Base-by-base conservation (phyloP, 1,140 invertebrate species). In the Oryctes rhinoceros region DNA sequence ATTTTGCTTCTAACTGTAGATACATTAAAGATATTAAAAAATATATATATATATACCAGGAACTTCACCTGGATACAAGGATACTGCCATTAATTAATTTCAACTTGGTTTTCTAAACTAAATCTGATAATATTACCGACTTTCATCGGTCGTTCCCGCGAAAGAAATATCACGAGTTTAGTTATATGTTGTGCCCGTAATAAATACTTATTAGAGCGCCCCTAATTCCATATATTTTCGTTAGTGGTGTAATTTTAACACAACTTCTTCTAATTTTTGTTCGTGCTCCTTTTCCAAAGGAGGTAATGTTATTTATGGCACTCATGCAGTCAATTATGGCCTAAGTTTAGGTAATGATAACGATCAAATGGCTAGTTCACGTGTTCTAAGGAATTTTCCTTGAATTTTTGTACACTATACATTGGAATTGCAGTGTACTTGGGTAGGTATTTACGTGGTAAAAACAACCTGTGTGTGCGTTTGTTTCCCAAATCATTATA, bases 231-330 rank as follows among this genome's bases (percentile, higher is more conserved):
- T n/a, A 59, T 59, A 59, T 59, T 59, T 59, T 59, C 53, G 53
- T 59, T 59, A 59, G 53, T 59, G 53, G 53, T 59, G 13, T 59
- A 59, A 6, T 59, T 59, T 59, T 59, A 59, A 59, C 53, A 59
- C 53, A 59, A 59, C 53, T 59, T 59, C 53, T n/a, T 18, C 15
- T 15, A 18, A 59, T 4, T 59, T 59, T 59, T 18, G 53, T 59
- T 59, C 53, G 53, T 59, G 53, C 15, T 59, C 18, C 53, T n/a
- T n/a, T 18, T 59, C 13, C 15, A 18, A 18, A 59, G 53, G 15
- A 59, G 15, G 18, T 59, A 59, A 59, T 59, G 3, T 59, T 59
- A 59, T 59, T 59, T 59, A 59, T 59, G 53, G 15, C 18, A 59
- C 53, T 59, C 53, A 20, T n/a, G 18, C n/a, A n/a, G 53, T 59